Evolutionary conservation across 2,113 vertebrate species (phyloP).

Genomic region (Tupaia chinensis): DNA sequence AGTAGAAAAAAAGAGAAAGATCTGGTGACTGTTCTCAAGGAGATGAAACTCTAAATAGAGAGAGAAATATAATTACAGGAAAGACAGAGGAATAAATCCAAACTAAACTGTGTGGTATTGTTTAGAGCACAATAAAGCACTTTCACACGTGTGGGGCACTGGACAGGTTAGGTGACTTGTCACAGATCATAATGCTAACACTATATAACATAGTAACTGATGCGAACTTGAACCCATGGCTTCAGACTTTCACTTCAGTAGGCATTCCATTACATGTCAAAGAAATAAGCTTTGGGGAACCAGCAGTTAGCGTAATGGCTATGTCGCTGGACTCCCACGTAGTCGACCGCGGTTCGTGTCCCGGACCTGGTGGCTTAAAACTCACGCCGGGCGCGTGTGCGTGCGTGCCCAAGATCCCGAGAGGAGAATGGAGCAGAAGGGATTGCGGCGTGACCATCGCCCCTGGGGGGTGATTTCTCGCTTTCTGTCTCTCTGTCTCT

Average conservation of each 20-base stretch:
- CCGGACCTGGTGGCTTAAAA: no score
- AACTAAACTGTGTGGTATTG: constrained; percentile 14
- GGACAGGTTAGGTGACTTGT: constrained; percentile 42
- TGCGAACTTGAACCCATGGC: constrained; percentile 30
- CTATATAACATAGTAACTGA: not conserved
- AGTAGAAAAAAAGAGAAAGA: not conserved
- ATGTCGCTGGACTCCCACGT: no score
- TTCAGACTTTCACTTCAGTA: not conserved
- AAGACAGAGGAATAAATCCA: constrained; percentile 31
- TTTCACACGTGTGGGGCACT: not conserved
- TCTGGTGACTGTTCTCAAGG: constrained; percentile 45
- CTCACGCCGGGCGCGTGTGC: no score
- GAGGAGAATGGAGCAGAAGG: no score
- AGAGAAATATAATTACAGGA: constrained; percentile 32
- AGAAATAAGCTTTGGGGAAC: not conserved
- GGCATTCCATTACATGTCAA: not conserved
- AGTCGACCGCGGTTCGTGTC: no score
- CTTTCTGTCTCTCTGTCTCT: no score
- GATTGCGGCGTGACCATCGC: no score
- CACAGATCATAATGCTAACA: not conserved
- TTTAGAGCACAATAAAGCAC: constrained; percentile 30
- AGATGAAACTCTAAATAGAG: constrained; percentile 53
- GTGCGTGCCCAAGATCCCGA: no score
- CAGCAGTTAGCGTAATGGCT: no score
- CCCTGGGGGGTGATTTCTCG: no score